Percentiles rank a stretch among this genome's conserved stretches.
phyloP scores from a whole-genome alignment of 1,140 invertebrate species.

The Ectropis grisescens region DNA sequence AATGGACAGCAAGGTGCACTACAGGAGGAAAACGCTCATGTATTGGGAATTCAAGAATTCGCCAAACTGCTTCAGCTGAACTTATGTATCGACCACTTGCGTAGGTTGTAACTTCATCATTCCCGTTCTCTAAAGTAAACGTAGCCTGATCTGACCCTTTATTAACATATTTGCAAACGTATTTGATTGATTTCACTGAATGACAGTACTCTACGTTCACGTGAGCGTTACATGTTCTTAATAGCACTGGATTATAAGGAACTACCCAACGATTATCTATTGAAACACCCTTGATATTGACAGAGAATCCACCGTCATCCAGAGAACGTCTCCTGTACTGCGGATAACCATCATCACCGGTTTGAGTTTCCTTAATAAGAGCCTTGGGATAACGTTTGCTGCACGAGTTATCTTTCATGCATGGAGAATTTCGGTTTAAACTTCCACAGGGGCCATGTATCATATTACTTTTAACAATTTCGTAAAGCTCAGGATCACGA shows the following conservation, averaged over 20 bases:
- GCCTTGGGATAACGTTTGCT: slow-evolving; percentile 42
- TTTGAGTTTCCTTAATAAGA: slow-evolving; percentile 24
- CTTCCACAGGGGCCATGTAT: slow-evolving; percentile 28
- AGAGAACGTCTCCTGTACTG: slow-evolving; percentile 28
- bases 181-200: slow-evolving; percentile 30
- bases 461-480: slow-evolving; percentile 11
- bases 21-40: slow-evolving; percentile 52
- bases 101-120: too few species aligned
- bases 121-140: too few species aligned
- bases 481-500: slow-evolving; percentile 27
- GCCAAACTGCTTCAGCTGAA: slow-evolving; percentile 59
- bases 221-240: slow-evolving; percentile 34
- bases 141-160: too few species aligned
- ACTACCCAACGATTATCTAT: slow-evolving; percentile 39
- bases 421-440: slow-evolving; percentile 28
- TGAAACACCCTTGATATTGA: slow-evolving; percentile 12
- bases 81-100: slow-evolving; percentile 10
- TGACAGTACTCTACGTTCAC: slow-evolving; percentile 50
- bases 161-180: slow-evolving; percentile 15
- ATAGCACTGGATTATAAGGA: slow-evolving; percentile 42
- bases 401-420: slow-evolving; percentile 37
- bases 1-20: slow-evolving; percentile 34
- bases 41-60: slow-evolving; percentile 49
- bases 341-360: slow-evolving; percentile 51
- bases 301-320: slow-evolving; percentile 14